Evolutionary conservation across 1,140 invertebrate genomes (phyloP), one percentile per base, ranked within the genome.

Genomic region (Vanessa atalanta): DNA sequence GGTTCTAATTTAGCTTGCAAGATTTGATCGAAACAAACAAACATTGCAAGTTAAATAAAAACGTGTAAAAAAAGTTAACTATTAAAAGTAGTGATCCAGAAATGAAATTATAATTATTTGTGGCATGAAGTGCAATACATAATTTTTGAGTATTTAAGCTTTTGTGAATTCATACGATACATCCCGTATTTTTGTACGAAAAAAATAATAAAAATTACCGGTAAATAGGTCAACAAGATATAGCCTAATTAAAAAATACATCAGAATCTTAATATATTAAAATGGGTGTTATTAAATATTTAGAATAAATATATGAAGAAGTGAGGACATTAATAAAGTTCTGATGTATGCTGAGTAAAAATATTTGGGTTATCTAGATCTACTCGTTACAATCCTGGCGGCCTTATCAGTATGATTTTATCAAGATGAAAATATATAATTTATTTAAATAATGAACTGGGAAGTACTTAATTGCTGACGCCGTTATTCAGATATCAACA

Each of bases 301-400:
- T n/a, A 55, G n/a, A 53, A 15, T 15, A 57, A 12, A 60, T 31
- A 60, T 57, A 61, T 7, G 13, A 61, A 61, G 31, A 31, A 20
- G 20, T 20, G 20, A 20, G n/a, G 9, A 31, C 2, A n/a, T 43
- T 37, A 5, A 37, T 26, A 37, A 61, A 26, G 31, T 69, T 57
- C 51, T 20, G 66, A 69, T 69, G 20, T 47, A 53, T 37, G n/a
- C 15, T 69, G 55, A 67, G n/a, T 57, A 57, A 60, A 69, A 47
- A 69, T 69, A 69, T 69, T 69, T 69, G 66, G 66, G 57, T 69
- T 57, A 57, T 69, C 51, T 57, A 69, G 53, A 69, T 60, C 5
- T 57, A 57, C 51, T 57, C 53, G n/a, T 53, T 60, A 57, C 31
- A 55, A 53, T 69, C 53, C 51, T 57, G 66, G 66, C 66, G 66